A percentile compares a stretch with the other conserved stretches of the same genome.
phyloP scores from a whole-genome alignment of 2,113 vertebrate genomes.

The Poeciliopsis occidentalis region DNA sequence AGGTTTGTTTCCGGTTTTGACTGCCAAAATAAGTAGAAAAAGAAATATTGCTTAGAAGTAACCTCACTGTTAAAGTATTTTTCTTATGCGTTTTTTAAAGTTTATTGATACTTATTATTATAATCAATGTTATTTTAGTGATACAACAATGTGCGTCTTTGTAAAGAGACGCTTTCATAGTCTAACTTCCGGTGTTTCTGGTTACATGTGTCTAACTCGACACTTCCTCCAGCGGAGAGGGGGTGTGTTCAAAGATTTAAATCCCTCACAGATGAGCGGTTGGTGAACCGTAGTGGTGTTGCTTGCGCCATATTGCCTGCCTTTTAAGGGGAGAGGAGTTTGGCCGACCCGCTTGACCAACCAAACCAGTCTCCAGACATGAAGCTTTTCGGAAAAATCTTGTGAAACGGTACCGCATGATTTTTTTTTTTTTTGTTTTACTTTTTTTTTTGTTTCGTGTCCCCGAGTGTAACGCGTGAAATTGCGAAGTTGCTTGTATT shows the following conservation, averaged over 20 bases:
- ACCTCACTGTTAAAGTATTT: too few relatives aligned
- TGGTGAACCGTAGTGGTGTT: slow-evolving; percentile 47
- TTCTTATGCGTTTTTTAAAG: too few relatives aligned
- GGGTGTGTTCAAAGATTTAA: slow-evolving; percentile 78
- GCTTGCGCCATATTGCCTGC: slow-evolving; percentile 78
- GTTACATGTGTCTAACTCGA: not conserved
- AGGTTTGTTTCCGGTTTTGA: not conserved
- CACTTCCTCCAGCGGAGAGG: not conserved
- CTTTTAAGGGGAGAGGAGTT: slow-evolving; percentile 71
- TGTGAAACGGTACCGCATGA: slow-evolving; percentile 43
- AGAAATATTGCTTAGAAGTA: too few relatives aligned
- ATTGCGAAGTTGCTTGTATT: slow-evolving; percentile 4
- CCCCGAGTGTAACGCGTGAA: slow-evolving; percentile 12
- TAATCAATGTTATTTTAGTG: not conserved
- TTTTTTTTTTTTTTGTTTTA: not conserved
- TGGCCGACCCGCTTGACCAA: slow-evolving; percentile 52
- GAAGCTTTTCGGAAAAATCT: slow-evolving; percentile 44
- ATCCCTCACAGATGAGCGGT: slow-evolving; percentile 75
- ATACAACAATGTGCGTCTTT: not conserved
- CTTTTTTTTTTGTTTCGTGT: slow-evolving; percentile 6
- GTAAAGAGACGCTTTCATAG: not conserved
- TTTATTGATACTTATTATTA: not conserved
- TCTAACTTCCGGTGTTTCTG: slow-evolving; percentile 14
- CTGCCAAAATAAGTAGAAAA: slow-evolving; percentile 40
- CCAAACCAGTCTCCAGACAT: slow-evolving; percentile 47